Percentiles rank a stretch among this genome's conserved stretches.
These are phyloP conservation scores for Ormyrus pomaceus DNA, from an alignment of 2,888 invertebrate genomes.

Conservation along the genomic window DNA sequence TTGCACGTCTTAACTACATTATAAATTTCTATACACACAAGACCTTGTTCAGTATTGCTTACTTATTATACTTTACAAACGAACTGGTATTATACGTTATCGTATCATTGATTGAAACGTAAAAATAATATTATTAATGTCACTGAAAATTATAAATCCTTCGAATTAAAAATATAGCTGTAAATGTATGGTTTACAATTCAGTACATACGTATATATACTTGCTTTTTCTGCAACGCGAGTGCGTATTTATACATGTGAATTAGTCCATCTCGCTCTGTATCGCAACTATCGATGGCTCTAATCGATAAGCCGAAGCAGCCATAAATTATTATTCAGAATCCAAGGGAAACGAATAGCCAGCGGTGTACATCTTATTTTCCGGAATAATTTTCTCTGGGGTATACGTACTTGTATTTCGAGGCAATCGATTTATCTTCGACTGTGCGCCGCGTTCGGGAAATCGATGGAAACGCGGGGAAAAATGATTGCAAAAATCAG, in stretches of 20 bases:
- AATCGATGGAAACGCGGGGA: not conserved
- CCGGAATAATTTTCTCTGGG: conserved; percentile 1
- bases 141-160: too few relatives aligned
- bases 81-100: too few relatives aligned
- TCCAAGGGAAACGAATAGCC: conserved; percentile 25
- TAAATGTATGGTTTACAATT: too few relatives aligned
- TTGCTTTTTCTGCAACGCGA: too few relatives aligned
- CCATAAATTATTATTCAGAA: conserved; percentile 37
- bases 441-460: not conserved
- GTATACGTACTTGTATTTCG: not conserved
- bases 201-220: too few relatives aligned
- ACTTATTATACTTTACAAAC: too few relatives aligned
- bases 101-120: too few relatives aligned
- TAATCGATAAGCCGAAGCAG: conserved; percentile 28
- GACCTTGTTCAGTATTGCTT: too few relatives aligned
- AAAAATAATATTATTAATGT: too few relatives aligned
- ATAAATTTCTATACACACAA: too few relatives aligned
- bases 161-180: too few relatives aligned
- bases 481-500: not conserved
- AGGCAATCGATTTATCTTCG: conserved; percentile 8
- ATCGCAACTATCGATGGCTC: conserved; percentile 5
- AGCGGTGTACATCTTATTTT: conserved; percentile 39
- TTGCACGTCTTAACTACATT: too few relatives aligned
- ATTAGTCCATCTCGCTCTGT: conserved; percentile 6
- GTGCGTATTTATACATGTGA: not conserved